Evolutionary conservation across 2,888 invertebrate species (phyloP).

Genomic region (Linyphia triangularis): DNA sequence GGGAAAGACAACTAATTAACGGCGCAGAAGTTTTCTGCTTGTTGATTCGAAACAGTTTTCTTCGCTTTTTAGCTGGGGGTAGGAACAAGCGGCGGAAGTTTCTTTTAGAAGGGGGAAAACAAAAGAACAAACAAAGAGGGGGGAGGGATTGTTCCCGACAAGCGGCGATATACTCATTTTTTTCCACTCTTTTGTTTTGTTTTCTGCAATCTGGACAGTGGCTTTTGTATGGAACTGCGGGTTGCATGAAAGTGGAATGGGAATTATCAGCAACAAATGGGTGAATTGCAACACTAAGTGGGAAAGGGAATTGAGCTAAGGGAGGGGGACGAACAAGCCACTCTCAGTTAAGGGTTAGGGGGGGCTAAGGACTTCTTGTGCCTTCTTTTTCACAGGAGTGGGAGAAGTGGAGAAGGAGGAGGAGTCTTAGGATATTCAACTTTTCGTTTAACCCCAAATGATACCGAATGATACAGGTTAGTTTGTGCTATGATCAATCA

Average conservation of each 20-base stretch:
- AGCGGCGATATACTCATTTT: slow-evolving; percentile 20
- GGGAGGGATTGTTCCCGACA: slow-evolving; percentile 53
- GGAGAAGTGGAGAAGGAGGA: too few species aligned
- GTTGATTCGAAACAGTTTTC: slow-evolving; percentile 74
- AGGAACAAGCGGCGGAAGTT: slow-evolving; percentile 72
- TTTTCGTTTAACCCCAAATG: too few species aligned
- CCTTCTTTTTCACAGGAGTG: too few species aligned
- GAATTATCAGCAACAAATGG: slow-evolving; percentile 16
- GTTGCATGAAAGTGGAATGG: slow-evolving; percentile 8
- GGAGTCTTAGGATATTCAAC: too few species aligned
- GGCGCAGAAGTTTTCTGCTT: slow-evolving; percentile 69
- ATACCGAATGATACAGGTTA: too few species aligned
- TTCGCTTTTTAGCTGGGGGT: neutral
- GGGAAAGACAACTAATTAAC: slow-evolving; percentile 75
- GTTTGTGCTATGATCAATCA: too few species aligned
- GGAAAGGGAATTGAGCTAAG: neutral
- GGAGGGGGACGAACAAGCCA: too few species aligned
- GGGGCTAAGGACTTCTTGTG: too few species aligned
- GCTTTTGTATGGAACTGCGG: slow-evolving; percentile 41
- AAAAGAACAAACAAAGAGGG: slow-evolving; percentile 71
- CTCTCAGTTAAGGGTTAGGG: too few species aligned
- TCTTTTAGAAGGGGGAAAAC: slow-evolving; percentile 68
- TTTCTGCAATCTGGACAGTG: slow-evolving; percentile 37
- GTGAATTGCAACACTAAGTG: neutral
- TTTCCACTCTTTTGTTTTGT: neutral